Conservation (phyloP, 2,888 invertebrate genomes). For the Philereme vetulata region DNA sequence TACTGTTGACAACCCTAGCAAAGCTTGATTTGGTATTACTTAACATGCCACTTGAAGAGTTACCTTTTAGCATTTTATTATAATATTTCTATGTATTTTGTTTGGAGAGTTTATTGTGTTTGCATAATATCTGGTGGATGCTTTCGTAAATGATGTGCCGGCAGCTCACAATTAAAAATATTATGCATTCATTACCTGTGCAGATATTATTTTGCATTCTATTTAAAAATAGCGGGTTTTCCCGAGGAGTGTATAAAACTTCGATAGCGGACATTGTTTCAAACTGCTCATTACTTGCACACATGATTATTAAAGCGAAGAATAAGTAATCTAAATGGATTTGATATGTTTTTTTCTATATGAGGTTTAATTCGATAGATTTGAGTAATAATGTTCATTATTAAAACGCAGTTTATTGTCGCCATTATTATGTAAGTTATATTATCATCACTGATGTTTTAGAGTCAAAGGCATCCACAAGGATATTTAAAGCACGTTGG, state of each 20-base stretch:
- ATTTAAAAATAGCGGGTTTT: conserved; percentile 6
- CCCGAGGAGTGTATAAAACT: conserved; percentile 1
- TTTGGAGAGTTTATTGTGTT: conserved; percentile 8
- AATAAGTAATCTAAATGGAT: not conserved
- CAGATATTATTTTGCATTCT: conserved; percentile 10
- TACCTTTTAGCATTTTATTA: conserved; percentile 16
- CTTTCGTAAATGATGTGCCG: conserved; percentile 2
- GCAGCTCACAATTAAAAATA: conserved; percentile 14
- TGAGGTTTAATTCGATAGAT: not conserved
- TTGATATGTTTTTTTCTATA: not conserved
- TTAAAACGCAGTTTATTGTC: too few species aligned
- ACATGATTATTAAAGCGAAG: not conserved
- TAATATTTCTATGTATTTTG: conserved; percentile 18
- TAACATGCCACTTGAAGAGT: conserved; percentile 38
- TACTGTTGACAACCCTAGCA: conserved; percentile 50
- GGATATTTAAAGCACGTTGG: too few species aligned
- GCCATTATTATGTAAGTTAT: too few species aligned
- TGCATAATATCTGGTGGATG: conserved; percentile 11
- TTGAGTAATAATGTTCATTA: too few species aligned
- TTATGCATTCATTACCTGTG: conserved; percentile 13
- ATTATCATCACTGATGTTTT: too few species aligned
- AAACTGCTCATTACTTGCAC: not conserved
- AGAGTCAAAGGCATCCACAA: too few species aligned
- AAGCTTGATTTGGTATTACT: conserved; percentile 39
- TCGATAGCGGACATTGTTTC: not conserved